These are phyloP conservation scores for Leuctra nigra DNA, from an alignment of 2,888 invertebrate genomes.

Conservation along the genomic window DNA sequence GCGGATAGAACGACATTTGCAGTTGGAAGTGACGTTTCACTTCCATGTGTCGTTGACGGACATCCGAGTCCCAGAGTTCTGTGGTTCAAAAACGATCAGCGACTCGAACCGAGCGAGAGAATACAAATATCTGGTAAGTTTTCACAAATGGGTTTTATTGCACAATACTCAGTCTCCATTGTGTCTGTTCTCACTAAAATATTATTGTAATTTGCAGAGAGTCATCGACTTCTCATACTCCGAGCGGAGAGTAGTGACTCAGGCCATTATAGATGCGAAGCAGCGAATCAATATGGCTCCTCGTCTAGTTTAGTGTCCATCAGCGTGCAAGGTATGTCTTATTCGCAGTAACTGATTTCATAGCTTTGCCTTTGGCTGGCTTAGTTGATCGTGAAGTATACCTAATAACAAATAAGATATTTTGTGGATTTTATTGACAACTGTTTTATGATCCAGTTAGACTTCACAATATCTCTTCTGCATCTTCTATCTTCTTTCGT, in stretches of 20 bases:
- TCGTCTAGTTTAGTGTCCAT: conserved; percentile 59
- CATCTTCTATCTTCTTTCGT: background rate
- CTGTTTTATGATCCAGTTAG: background rate
- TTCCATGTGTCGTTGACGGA: conserved; percentile 71
- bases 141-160: background rate
- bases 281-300: conserved; percentile 63
- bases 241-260: conserved; percentile 60
- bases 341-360: conserved; percentile 13
- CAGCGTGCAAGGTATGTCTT: conserved; percentile 62
- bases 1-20: conserved; percentile 50
- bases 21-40: conserved; percentile 59
- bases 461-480: background rate
- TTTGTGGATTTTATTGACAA: no score
- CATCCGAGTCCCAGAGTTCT: conserved; percentile 66
- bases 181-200: no score
- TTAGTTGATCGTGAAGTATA: background rate
- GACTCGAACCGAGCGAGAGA: conserved; percentile 49
- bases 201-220: conserved; percentile 43
- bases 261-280: conserved; percentile 78
- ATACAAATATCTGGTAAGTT: conserved; percentile 57
- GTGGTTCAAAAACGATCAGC: conserved; percentile 73
- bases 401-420: background rate
- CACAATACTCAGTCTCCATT: no score
- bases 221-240: conserved; percentile 61
- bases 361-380: conserved; percentile 1